Evolutionary conservation across 1,140 invertebrate genomes (phyloP).

Genomic region (Drosophila sucinea): DNA sequence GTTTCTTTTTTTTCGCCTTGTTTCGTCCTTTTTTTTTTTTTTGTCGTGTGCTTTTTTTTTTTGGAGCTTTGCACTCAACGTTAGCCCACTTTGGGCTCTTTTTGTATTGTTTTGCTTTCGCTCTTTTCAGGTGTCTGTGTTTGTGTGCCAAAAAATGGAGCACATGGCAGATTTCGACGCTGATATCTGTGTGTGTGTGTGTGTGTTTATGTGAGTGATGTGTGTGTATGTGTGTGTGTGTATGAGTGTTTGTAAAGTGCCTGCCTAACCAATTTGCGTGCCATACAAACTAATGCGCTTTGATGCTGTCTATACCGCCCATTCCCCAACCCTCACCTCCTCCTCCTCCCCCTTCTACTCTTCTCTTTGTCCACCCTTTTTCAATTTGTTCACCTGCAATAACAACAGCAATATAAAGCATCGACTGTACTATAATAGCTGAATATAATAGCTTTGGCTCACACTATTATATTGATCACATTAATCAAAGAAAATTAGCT

Average conservation of each 20-base stretch:
- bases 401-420: constrained; percentile 22
- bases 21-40: constrained; percentile 26
- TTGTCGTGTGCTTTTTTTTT: constrained; percentile 33
- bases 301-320: constrained; percentile 64
- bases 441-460: too few relatives aligned
- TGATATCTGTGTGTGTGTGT: background rate
- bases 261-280: constrained; percentile 72
- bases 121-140: constrained; percentile 27
- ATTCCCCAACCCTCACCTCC: constrained; percentile 18
- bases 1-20: background rate
- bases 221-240: constrained; percentile 31
- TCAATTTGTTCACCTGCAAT: constrained; percentile 14
- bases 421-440: constrained; percentile 24
- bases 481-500: constrained; percentile 71
- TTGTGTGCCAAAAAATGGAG: constrained; percentile 1
- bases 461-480: constrained; percentile 69
- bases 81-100: constrained; percentile 69
- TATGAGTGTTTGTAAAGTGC: constrained; percentile 65
- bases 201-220: background rate
- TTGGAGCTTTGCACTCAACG: constrained; percentile 59
- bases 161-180: constrained; percentile 10
- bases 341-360: background rate
- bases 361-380: constrained; percentile 15
- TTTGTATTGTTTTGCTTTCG: constrained; percentile 67
- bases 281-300: constrained; percentile 73